Evolutionary conservation across 2,797 vertebrate genomes (phyloP).

Genomic region (Catharus ustulatus): DNA sequence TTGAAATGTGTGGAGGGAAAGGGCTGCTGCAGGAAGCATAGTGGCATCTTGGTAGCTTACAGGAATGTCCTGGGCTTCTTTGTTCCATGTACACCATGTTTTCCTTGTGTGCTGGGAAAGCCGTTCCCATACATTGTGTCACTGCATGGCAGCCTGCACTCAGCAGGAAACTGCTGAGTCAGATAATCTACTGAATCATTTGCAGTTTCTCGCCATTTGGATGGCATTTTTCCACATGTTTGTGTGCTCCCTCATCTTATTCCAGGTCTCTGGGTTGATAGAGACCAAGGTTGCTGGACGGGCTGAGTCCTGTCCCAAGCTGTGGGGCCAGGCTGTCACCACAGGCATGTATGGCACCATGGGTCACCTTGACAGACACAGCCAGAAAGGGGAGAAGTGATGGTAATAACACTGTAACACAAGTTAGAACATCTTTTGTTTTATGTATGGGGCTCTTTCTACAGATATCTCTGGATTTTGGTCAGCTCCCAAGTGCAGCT

Average conservation of each 20-base stretch:
- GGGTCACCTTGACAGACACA: background rate
- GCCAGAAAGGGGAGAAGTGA: background rate
- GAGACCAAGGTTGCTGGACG: background rate
- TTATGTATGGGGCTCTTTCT: fast-evolving
- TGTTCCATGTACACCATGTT: fast-evolving
- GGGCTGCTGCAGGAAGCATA: background rate
- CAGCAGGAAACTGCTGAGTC: background rate
- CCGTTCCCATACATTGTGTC: background rate
- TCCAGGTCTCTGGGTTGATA: background rate
- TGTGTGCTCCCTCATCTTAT: background rate
- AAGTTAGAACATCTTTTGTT: background rate
- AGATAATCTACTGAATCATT: background rate
- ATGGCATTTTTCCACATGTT: background rate
- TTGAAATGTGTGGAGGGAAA: background rate
- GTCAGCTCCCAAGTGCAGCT: background rate
- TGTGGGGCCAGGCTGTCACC: background rate
- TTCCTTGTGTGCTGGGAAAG: background rate
- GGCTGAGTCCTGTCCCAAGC: fast-evolving
- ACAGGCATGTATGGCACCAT: fast-evolving
- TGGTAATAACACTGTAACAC: background rate
- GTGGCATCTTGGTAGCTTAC: background rate
- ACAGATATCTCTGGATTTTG: background rate
- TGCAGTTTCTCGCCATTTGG: background rate
- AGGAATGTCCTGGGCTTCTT: background rate
- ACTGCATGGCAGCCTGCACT: background rate